Evolutionary conservation across 1,140 invertebrate species (phyloP).

Genomic region (Ylistrum balloti): DNA sequence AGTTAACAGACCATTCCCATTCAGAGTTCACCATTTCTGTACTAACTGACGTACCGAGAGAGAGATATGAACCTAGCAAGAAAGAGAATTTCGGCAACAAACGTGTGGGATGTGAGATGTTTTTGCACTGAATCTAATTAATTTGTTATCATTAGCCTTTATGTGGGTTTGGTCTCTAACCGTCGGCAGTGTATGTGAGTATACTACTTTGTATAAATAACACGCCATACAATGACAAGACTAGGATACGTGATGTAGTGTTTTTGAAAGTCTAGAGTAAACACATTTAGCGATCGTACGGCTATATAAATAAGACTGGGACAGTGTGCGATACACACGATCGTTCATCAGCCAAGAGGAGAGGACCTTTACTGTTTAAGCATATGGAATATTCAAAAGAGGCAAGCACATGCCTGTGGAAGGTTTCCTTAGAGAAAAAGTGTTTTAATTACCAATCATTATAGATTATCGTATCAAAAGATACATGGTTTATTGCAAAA

Average conservation of each 20-base stretch:
- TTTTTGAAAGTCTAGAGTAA: conserved; percentile 7
- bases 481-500: neutral
- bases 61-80: neutral
- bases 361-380: neutral
- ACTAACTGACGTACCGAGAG: neutral
- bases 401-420: too few relatives aligned
- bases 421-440: too few relatives aligned
- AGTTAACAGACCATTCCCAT: neutral
- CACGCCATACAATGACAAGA: neutral
- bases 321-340: neutral
- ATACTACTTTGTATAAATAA: neutral
- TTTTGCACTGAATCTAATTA: conserved; percentile 21
- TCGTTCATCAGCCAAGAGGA: neutral
- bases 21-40: neutral
- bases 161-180: neutral
- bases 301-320: neutral
- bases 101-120: neutral
- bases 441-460: too few relatives aligned
- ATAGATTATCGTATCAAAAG: neutral
- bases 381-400: neutral
- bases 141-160: conserved; percentile 5
- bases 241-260: conserved; percentile 3
- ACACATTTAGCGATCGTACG: neutral
- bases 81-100: too few relatives aligned
- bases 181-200: neutral